These are phyloP conservation scores for Cylloceria caligata DNA, from an alignment of 2,888 invertebrate species.

Conservation along the genomic window DNA sequence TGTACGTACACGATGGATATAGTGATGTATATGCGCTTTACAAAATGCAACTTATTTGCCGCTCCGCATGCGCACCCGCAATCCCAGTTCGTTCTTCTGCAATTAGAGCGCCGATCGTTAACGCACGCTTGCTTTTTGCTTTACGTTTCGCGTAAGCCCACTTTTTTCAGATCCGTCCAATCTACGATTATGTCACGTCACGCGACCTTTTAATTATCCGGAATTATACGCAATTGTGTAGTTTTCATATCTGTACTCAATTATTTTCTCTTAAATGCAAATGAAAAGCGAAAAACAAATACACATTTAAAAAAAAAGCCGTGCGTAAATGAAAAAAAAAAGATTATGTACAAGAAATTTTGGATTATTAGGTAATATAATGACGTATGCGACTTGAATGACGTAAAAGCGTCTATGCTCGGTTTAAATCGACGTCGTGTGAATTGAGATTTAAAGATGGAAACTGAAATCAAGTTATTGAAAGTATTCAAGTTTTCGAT, in stretches of 20 bases:
- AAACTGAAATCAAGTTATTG: no score
- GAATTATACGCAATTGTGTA: conserved; percentile 12
- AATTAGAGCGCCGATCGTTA: conserved; percentile 36
- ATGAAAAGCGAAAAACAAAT: not conserved
- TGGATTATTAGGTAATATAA: no score
- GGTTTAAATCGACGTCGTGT: no score
- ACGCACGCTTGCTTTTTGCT: no score
- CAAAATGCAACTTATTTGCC: conserved; percentile 63
- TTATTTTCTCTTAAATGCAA: no score
- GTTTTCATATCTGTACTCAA: conserved; percentile 6
- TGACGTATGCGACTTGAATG: no score
- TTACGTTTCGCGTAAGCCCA: not conserved
- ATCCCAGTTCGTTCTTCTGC: not conserved
- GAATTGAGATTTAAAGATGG: no score
- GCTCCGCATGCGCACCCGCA: conserved; percentile 41
- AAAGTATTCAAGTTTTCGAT: no score
- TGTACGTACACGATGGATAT: conserved; percentile 2
- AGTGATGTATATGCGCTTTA: conserved; percentile 37
- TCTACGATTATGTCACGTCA: conserved; percentile 17
- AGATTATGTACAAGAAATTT: no score
- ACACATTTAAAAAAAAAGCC: no score
- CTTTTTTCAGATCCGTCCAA: not conserved
- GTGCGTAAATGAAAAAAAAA: no score
- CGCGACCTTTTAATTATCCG: conserved; percentile 2
- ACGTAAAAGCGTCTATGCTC: no score